These are phyloP conservation scores for Nomia melanderi DNA, from an alignment of 1,140 invertebrate genomes.

Conservation along the genomic window DNA sequence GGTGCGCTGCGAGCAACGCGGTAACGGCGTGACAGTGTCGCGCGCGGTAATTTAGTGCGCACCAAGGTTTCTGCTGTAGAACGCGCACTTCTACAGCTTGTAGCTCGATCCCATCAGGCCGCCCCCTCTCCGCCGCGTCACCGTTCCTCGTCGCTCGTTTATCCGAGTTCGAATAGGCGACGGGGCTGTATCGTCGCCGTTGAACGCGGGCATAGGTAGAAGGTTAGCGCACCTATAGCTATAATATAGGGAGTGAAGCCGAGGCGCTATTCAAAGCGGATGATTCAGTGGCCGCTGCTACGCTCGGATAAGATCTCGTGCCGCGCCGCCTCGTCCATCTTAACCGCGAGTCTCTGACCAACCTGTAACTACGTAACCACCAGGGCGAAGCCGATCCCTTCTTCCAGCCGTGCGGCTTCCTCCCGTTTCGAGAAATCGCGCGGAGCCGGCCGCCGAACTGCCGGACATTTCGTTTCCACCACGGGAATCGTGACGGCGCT, in stretches of 20 bases:
- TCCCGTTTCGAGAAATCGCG: conserved; percentile 56
- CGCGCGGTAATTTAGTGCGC: conserved; percentile 70
- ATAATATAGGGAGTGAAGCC: conserved; percentile 77
- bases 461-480: too few species aligned
- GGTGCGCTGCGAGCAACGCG: conserved; percentile 42
- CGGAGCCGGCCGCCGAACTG: not conserved
- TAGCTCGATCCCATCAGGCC: conserved; percentile 16
- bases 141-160: not conserved
- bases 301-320: conserved; percentile 78
- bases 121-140: not conserved
- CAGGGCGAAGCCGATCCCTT: conserved; percentile 50
- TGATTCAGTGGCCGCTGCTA: conserved; percentile 79
- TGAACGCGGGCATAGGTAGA: conserved; percentile 60
- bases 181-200: conserved; percentile 60
- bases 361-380: conserved; percentile 74
- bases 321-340: conserved; percentile 77
- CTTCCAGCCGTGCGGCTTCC: conserved; percentile 44
- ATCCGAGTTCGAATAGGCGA: conserved; percentile 28
- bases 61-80: conserved; percentile 60
- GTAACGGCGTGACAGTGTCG: conserved; percentile 63
- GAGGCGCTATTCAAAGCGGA: conserved; percentile 79
- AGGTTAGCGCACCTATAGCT: conserved; percentile 69
- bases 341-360: conserved; percentile 65
- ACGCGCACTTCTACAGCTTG: conserved; percentile 55
- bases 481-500: too few species aligned